Base-by-base conservation (phyloP, 2,113 vertebrate genomes). In the Carassius gibelio region DNA sequence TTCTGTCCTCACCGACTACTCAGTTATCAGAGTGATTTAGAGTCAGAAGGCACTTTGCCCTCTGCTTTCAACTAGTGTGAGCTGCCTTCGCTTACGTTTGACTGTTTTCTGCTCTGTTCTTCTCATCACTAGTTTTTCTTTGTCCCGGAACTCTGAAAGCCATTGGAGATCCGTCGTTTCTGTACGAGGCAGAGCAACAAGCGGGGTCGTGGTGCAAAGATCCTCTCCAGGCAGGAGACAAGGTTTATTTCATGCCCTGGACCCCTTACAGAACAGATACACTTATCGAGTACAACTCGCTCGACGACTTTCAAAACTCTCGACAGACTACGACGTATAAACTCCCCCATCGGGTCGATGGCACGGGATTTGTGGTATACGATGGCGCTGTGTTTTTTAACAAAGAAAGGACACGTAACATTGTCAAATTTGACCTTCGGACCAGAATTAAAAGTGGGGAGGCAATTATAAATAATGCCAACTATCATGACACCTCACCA, bases 201-300 rank as follows among this genome's bases (percentile, higher is more conserved):
- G 97, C 98, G 23, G 98, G 98, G 85, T 96, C 98, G 91, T 99
- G 98, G 98, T 99, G 98, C 94, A 98, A 99, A 94, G 98, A 99
- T 91, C 98, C 98, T 75, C 97, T 99, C 75, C 98, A 99, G 93
- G 97, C 98, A 45, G 97, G 96, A 86, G 98, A 99, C 95, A 99
- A 99, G 96, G 98, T 99, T 92, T 99, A 99, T 95, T 99, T 99
- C 93, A 99, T 99, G 98, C 98, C 98, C 81, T 99, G 98, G 98
- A 99, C 98, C 90, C 98, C 98, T 0, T 99, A 99, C 84, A 96
- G 98, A 91, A 99, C 98, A 1, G 98, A 99, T 92, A 99, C 97
- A 61, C 94, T 99, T 86, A 98, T 99, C 90, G 98, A 99, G 89
- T 99, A 96, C 62, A 96, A 97, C 81, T 99, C 98, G 50, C 92